Base-by-base conservation (phyloP, 2,797 vertebrate genomes). In the Leptoclinus maculatus region DNA sequence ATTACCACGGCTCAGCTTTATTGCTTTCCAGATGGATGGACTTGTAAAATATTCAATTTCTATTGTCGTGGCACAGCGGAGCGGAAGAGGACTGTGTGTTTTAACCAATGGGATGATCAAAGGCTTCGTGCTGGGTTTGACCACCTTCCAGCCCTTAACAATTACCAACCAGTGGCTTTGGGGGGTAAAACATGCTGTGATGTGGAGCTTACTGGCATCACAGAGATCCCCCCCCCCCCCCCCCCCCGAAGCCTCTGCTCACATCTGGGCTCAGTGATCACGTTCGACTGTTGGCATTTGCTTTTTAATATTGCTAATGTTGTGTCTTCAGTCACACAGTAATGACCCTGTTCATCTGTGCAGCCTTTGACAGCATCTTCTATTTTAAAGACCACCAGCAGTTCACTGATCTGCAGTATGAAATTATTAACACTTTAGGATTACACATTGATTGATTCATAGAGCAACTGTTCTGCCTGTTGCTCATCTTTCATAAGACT, bases 21-120 rank as follows among this genome's bases (percentile, higher is more conserved):
- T 89, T 90, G 87, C 83, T 86, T 90, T 87, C 74, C 83, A 86
- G 82, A 90, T 84, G 81, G 87, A 86, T 74, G 78, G 82, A 81
- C 80, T 75, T 83, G 79, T 91, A 56, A 90, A 93, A 91, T 89
- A 91, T 93, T 91, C 71, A 91, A 85, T 56, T 76, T 68, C 78
- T 86, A 69, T 91, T 87, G 87, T 90, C 84, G 83, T 79, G 77
- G 68, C 66, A 77, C 80, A 85, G 88, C 70, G 67, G 79, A 68
- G 74, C 73, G 64, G 53, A 75, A 25, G 51, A 78, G 71, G 81
- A 59, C 39, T 51, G 73, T 69, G 66, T 79, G 71, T 66, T 83
- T 83, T 63, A 87, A 83, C n/a, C 47, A 43, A 53, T 21, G 64
- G 19, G 53, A n/a, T 17, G 87, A 87, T 89, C 76, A 85, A 73